Percentiles rank a stretch among this genome's conserved stretches.
Conservation (phyloP, 2,113 vertebrate species). For the Gracilinanus agilis region DNA sequence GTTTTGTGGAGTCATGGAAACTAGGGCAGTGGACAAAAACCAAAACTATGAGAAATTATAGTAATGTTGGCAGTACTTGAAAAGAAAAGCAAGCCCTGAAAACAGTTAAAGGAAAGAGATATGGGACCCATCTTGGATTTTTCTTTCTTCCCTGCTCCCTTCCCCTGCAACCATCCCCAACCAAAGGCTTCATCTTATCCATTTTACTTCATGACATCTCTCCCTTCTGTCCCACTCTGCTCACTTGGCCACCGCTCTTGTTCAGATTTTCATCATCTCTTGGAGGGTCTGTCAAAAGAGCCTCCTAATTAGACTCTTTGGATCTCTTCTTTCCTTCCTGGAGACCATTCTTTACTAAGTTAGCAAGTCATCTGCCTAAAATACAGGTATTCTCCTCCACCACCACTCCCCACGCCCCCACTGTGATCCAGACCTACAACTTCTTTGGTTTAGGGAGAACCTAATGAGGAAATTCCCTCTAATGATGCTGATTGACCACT, state of each 20-base stretch:
- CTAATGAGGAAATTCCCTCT: background rate
- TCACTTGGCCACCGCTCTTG: background rate
- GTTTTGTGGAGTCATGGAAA: constrained; percentile 1
- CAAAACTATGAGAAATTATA: background rate
- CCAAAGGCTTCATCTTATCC: background rate
- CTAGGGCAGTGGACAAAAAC: constrained; percentile 19
- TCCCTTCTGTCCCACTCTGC: background rate
- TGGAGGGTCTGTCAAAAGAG: background rate
- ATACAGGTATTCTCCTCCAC: background rate
- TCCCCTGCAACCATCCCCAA: background rate
- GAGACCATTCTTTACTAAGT: background rate
- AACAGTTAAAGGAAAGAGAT: background rate
- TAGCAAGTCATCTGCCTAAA: background rate
- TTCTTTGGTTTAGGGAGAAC: background rate
- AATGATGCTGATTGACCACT: background rate
- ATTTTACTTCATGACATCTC: background rate
- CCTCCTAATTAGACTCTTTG: background rate
- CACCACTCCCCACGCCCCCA: background rate
- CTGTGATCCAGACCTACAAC: background rate
- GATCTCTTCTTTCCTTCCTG: background rate
- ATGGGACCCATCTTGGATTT: background rate
- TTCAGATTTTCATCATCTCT: background rate
- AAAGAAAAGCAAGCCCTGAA: background rate
- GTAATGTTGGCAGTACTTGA: background rate
- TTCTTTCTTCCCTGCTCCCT: background rate